Conservation (phyloP, 2,113 vertebrate genomes). For the Ornithorhynchus anatinus region DNA sequence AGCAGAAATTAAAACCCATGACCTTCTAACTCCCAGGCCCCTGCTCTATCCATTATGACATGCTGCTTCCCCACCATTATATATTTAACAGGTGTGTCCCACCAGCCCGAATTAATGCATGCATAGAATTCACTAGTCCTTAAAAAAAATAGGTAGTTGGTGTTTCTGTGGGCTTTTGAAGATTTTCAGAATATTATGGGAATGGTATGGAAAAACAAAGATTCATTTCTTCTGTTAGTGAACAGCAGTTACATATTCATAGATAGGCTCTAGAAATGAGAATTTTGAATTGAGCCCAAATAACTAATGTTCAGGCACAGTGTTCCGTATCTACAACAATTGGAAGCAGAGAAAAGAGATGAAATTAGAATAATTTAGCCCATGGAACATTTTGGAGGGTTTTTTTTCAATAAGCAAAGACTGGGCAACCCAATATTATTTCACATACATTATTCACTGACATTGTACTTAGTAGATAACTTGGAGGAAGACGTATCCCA, state of each 20-base stretch:
- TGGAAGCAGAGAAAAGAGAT: slow-evolving; percentile 23
- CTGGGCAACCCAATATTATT: slow-evolving; percentile 38
- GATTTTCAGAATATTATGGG: background rate
- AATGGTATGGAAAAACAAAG: background rate
- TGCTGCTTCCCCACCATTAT: too few relatives aligned
- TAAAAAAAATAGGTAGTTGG: too few relatives aligned
- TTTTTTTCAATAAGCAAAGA: slow-evolving; percentile 14
- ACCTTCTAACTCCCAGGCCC: too few relatives aligned
- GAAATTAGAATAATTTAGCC: slow-evolving; percentile 20
- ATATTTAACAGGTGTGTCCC: too few relatives aligned
- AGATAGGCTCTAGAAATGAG: background rate
- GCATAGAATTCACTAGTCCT: too few relatives aligned
- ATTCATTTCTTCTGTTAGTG: background rate
- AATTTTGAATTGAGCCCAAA: slow-evolving; percentile 17
- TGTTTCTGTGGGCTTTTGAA: background rate
- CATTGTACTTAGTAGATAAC: slow-evolving; percentile 28
- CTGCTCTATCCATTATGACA: too few relatives aligned
- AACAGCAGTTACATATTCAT: background rate
- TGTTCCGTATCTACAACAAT: slow-evolving; percentile 23
- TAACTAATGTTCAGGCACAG: slow-evolving; percentile 13
- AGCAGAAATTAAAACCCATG: too few relatives aligned
- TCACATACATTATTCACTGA: slow-evolving; percentile 2
- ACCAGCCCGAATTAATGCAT: too few relatives aligned
- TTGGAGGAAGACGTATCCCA: slow-evolving; percentile 17
- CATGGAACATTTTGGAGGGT: background rate